Percentiles rank a stretch among this genome's conserved stretches.
These are phyloP conservation scores for Gadus chalcogrammus DNA, from an alignment of 2,113 vertebrate species.

Conservation along the genomic window DNA sequence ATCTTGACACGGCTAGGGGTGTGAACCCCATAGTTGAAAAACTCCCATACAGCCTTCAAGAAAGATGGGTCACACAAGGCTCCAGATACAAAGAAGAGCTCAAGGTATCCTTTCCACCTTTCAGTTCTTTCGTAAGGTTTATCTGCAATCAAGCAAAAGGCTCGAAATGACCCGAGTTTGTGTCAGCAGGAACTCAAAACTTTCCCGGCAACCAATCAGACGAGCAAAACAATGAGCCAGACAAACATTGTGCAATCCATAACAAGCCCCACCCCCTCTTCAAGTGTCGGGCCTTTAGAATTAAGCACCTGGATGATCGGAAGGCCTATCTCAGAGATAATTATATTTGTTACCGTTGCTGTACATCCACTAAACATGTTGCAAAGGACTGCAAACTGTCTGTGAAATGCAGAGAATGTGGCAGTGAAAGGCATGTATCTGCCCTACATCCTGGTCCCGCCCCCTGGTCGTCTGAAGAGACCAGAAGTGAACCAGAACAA, in stretches of 20 bases:
- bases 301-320: background rate
- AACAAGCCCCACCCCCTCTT: background rate
- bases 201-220: background rate
- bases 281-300: background rate
- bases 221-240: background rate
- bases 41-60: conserved; percentile 14
- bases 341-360: background rate
- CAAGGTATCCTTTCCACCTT: background rate
- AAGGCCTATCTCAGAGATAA: too few species aligned
- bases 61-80: conserved; percentile 13
- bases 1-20: conserved; percentile 9
- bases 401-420: background rate
- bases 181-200: too few species aligned
- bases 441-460: background rate
- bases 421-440: background rate
- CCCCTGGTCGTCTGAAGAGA: background rate
- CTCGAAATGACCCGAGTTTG: conserved; percentile 5
- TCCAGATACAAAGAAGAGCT: background rate
- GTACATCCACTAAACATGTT: background rate
- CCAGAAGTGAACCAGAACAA: background rate
- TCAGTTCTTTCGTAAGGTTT: conserved; percentile 3
- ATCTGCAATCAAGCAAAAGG: background rate
- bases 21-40: conserved; percentile 14
- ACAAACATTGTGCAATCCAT: background rate
- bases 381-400: background rate